phyloP scores from a whole-genome alignment of 2,888 invertebrate species.

The Priocnemis perturbator region DNA sequence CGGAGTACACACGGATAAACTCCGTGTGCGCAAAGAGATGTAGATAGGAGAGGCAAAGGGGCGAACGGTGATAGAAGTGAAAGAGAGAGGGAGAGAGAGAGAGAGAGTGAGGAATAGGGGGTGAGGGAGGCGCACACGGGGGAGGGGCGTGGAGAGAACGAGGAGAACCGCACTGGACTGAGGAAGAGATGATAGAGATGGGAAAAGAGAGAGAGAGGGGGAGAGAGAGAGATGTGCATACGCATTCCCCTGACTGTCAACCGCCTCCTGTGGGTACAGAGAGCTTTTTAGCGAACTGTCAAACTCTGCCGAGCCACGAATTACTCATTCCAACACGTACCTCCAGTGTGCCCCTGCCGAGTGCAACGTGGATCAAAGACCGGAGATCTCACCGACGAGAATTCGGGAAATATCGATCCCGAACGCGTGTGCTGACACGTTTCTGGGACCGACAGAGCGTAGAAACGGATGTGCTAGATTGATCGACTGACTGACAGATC shows the following conservation, averaged over 20 bases:
- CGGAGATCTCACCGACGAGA: constrained; percentile 32
- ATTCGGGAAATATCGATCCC: constrained; percentile 50
- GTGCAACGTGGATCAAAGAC: constrained; percentile 47
- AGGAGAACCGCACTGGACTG: background rate
- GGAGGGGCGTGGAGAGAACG: no score
- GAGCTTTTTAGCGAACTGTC: constrained; percentile 61
- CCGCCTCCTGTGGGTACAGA: constrained; percentile 39
- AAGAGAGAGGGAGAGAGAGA: background rate
- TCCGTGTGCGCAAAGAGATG: background rate
- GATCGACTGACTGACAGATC: constrained; percentile 33
- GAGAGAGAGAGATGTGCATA: constrained; percentile 12
- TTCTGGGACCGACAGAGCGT: constrained; percentile 34
- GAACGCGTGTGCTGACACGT: constrained; percentile 32
- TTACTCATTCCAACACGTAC: constrained; percentile 53
- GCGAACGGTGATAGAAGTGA: background rate
- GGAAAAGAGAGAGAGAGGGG: no score
- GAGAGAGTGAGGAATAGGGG: background rate
- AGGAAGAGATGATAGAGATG: no score
- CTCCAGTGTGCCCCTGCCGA: constrained; percentile 38
- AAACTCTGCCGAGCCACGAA: constrained; percentile 55
- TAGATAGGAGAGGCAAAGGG: no score
- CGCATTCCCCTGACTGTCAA: constrained; percentile 51
- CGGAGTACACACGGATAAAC: no score
- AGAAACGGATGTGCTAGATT: constrained; percentile 37
- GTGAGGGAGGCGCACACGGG: no score